Conservation (phyloP, 30 jellyfish, hydroid and myxozoan genomes). For the Hydra vulgaris region DNA sequence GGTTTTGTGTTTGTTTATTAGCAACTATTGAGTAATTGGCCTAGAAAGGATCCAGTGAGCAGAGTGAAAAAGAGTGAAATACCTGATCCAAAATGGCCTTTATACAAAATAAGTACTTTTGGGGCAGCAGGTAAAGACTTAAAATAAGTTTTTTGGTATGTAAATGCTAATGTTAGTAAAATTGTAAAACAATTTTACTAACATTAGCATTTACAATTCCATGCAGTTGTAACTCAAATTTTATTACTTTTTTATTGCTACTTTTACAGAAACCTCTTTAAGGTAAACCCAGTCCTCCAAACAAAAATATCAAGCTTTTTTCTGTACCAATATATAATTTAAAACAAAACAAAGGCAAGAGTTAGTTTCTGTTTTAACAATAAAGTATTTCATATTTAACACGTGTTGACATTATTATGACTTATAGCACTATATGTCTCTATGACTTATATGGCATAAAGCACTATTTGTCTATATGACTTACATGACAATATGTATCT, state of each 20-base stretch:
- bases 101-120: background rate
- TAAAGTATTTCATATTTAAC: background rate
- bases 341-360: background rate
- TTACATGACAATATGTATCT: background rate
- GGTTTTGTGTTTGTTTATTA: background rate
- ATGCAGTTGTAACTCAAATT: background rate
- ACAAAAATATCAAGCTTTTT: background rate
- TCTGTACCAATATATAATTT: background rate
- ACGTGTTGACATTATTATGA: background rate
- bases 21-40: background rate
- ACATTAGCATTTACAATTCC: background rate
- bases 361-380: background rate
- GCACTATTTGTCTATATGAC: background rate
- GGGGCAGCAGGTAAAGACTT: background rate
- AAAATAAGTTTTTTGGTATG: background rate
- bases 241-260: background rate
- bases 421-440: background rate
- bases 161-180: too few relatives aligned
- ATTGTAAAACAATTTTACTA: background rate
- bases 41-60: background rate
- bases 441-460: background rate
- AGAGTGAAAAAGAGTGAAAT: background rate
- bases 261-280: background rate
- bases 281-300: background rate
- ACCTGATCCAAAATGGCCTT: background rate